Evolutionary conservation across 2,797 vertebrate species (phyloP).

Genomic region (Alosa sapidissima): DNA sequence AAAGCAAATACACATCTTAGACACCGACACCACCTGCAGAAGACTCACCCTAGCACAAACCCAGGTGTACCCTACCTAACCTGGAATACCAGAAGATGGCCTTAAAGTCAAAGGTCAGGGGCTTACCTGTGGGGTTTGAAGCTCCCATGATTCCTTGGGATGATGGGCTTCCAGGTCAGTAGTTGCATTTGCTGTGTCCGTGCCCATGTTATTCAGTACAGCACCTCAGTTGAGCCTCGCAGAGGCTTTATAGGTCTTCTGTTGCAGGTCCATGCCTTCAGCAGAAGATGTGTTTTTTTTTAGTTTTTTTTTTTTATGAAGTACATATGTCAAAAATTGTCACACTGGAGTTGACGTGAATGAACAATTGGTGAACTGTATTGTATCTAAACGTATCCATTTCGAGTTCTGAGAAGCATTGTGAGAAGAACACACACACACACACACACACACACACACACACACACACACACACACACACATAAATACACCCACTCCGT

Average conservation of each 20-base stretch:
- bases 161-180: background rate
- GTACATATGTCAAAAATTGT: constrained; percentile 17
- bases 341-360: background rate
- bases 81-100: no score
- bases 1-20: background rate
- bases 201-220: background rate
- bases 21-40: background rate
- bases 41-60: background rate
- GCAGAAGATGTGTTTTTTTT: background rate
- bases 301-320: constrained; percentile 18
- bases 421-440: constrained; percentile 1
- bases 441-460: constrained; percentile 12
- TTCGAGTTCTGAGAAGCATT: constrained; percentile 18
- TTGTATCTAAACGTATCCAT: constrained; percentile 19
- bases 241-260: background rate
- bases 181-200: background rate
- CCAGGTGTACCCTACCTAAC: background rate
- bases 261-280: background rate
- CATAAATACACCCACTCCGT: background rate
- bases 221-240: background rate
- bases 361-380: constrained; percentile 18
- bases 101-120: no score
- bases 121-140: background rate
- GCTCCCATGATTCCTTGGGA: background rate
- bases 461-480: constrained; percentile 16